These are phyloP conservation scores for Bugulina stolonifera DNA, from an alignment of 2,888 invertebrate genomes.

Conservation along the genomic window DNA sequence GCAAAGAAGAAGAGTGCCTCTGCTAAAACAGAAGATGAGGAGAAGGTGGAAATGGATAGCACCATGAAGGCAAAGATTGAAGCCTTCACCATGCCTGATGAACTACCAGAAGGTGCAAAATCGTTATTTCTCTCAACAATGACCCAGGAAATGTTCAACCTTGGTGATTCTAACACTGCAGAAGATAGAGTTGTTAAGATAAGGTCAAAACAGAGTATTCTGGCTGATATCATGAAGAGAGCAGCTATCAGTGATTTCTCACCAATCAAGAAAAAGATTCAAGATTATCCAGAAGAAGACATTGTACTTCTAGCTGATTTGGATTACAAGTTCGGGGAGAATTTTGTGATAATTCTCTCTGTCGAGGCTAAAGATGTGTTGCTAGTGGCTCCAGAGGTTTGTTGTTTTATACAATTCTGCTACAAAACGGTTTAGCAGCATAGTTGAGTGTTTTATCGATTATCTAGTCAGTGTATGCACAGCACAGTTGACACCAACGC, in stretches of 20 bases:
- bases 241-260: slow-evolving; percentile 52
- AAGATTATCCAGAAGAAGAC: slow-evolving; percentile 51
- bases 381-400: slow-evolving; percentile 30
- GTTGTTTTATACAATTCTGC: no score
- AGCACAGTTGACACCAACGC: no score
- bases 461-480: no score
- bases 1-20: slow-evolving; percentile 14
- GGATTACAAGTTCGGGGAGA: slow-evolving; percentile 52
- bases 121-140: slow-evolving; percentile 50
- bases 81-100: slow-evolving; percentile 31
- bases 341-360: slow-evolving; percentile 49
- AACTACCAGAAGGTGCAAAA: slow-evolving; percentile 43
- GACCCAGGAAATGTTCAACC: slow-evolving; percentile 49
- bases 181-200: slow-evolving; percentile 45
- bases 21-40: slow-evolving; percentile 23
- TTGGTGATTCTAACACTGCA: slow-evolving; percentile 47
- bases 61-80: slow-evolving; percentile 14
- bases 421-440: no score
- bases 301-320: slow-evolving; percentile 50
- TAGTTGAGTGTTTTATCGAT: no score
- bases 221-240: slow-evolving; percentile 46
- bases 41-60: neutral
- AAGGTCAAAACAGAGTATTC: slow-evolving; percentile 46
- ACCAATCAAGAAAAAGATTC: slow-evolving; percentile 46
- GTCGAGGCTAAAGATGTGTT: slow-evolving; percentile 49